Conservation (phyloP, 2,888 invertebrate species). For the Tupiocoris notatus region DNA sequence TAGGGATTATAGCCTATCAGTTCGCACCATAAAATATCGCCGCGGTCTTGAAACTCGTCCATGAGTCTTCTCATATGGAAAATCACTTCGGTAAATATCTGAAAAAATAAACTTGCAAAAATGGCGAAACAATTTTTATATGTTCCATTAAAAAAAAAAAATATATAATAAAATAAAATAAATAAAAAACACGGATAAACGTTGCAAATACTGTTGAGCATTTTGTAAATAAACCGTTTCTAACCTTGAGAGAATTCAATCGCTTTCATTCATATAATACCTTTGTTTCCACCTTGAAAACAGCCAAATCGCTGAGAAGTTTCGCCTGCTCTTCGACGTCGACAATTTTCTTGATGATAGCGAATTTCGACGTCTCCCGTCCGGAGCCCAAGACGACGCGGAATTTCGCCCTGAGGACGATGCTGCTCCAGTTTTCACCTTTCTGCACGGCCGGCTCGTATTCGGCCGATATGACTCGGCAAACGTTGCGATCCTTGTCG, state of each 20-base stretch:
- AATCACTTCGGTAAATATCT: slow-evolving; percentile 36
- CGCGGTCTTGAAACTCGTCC: slow-evolving; percentile 38
- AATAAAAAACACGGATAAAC: no score
- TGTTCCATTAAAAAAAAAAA: background rate
- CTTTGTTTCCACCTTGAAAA: slow-evolving; percentile 43
- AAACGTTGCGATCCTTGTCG: slow-evolving; percentile 33
- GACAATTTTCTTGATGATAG: slow-evolving; percentile 42
- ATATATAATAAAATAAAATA: background rate
- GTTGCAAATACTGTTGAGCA: no score
- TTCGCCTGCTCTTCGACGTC: slow-evolving; percentile 35
- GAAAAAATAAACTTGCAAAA: no score
- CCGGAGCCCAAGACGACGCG: slow-evolving; percentile 37
- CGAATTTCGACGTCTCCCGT: slow-evolving; percentile 12
- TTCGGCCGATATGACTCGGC: slow-evolving; percentile 22
- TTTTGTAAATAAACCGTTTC: no score
- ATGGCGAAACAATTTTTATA: no score
- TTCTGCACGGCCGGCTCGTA: slow-evolving; percentile 29
- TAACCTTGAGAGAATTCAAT: no score
- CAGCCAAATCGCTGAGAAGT: slow-evolving; percentile 14
- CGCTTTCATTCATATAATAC: no score
- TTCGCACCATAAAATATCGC: slow-evolving; percentile 31
- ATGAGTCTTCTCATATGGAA: slow-evolving; percentile 35
- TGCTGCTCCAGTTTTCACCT: slow-evolving; percentile 44
- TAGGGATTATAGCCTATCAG: slow-evolving; percentile 38
- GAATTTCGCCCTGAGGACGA: slow-evolving; percentile 38